Conservation (phyloP, 1,140 invertebrate genomes). For the Musca vetustissima region DNA sequence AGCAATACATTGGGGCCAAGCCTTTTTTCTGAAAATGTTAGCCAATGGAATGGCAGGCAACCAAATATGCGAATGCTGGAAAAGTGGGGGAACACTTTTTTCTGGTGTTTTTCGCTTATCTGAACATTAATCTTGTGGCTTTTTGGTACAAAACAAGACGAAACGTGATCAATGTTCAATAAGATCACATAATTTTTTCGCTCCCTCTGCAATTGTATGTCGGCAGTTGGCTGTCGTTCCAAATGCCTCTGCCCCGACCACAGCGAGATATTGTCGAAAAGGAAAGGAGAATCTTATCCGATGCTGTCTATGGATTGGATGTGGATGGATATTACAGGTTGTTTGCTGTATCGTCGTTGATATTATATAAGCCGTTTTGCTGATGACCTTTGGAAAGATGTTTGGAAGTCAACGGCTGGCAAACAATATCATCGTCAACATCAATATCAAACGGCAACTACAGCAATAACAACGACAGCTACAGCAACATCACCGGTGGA, state of each 20-base stretch:
- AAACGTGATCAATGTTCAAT: conserved; percentile 27
- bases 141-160: conserved; percentile 4
- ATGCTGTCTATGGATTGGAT: background rate
- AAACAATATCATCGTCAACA: conserved; percentile 2
- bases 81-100: too few relatives aligned
- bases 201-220: background rate
- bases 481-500: too few relatives aligned
- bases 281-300: too few relatives aligned
- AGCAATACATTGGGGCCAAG: too few relatives aligned
- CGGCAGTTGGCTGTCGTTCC: background rate
- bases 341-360: too few relatives aligned
- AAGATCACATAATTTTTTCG: conserved; percentile 24
- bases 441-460: background rate
- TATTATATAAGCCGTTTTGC: background rate
- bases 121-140: conserved; percentile 14
- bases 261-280: too few relatives aligned
- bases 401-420: background rate
- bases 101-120: conserved; percentile 5
- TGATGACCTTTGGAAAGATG: conserved; percentile 11
- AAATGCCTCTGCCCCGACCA: too few relatives aligned
- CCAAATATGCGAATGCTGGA: too few relatives aligned
- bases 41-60: too few relatives aligned
- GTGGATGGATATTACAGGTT: conserved; percentile 7
- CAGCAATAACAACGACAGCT: conserved; percentile 7
- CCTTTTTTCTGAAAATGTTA: too few relatives aligned